Conservation (phyloP, 2,888 invertebrate species). For the Cordilura impudica region DNA sequence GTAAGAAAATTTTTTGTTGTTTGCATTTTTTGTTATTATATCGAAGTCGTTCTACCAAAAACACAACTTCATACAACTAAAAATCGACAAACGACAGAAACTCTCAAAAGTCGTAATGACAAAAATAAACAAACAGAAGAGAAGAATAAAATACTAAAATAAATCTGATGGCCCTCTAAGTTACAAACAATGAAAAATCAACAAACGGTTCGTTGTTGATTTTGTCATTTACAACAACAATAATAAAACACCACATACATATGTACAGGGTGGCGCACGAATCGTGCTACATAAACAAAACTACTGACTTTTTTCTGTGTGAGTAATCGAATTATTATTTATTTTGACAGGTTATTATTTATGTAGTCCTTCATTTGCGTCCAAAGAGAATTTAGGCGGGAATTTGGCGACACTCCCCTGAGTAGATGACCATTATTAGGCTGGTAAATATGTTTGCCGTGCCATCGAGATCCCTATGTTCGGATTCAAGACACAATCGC, state of each 20-base stretch:
- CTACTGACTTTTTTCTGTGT: no score
- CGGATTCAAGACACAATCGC: no score
- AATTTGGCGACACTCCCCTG: no score
- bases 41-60: neutral
- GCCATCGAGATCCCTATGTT: no score
- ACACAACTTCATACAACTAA: neutral
- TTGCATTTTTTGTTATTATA: neutral
- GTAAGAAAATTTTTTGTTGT: neutral
- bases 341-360: no score
- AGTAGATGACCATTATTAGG: no score
- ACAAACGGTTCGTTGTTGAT: slow-evolving; percentile 39
- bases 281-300: no score
- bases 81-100: neutral
- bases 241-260: neutral
- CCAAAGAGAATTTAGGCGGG: no score
- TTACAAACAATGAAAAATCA: neutral
- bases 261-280: no score
- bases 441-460: no score
- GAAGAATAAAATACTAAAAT: slow-evolving; percentile 12
- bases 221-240: slow-evolving; percentile 43
- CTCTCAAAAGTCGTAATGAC: slow-evolving; percentile 4
- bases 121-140: slow-evolving; percentile 24
- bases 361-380: no score
- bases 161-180: slow-evolving; percentile 45
- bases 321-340: no score